Percentiles rank a stretch among this genome's conserved stretches.
Conservation (phyloP, 2,797 vertebrate species). For the Betta splendens region DNA sequence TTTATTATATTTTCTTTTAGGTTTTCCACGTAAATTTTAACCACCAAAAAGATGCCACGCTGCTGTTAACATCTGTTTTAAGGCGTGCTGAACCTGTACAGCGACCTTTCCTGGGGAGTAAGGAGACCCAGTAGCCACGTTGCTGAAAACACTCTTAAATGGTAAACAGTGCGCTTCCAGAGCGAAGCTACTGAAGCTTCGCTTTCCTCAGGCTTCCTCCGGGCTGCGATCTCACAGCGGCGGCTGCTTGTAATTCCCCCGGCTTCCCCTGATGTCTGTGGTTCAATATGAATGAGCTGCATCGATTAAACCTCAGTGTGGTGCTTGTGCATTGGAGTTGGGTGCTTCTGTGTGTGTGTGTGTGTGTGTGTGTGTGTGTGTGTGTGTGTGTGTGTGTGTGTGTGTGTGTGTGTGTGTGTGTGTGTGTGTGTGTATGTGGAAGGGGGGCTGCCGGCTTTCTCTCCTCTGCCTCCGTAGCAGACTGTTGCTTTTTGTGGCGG, state of each 20-base stretch:
- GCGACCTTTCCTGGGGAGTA: constrained; percentile 7
- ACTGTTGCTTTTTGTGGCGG: constrained; percentile 59
- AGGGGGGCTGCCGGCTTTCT: constrained; percentile 40
- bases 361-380: constrained; percentile 24
- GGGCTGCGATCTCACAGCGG: constrained; percentile 64
- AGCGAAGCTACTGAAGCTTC: constrained; percentile 33
- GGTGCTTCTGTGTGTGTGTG: constrained; percentile 29
- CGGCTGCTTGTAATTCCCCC: constrained; percentile 75
- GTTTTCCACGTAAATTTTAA: background rate
- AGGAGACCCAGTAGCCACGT: constrained; percentile 26
- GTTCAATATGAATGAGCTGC: constrained; percentile 79
- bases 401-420: constrained; percentile 10
- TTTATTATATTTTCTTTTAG: no score
- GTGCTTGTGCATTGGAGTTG: constrained; percentile 37
- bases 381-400: constrained; percentile 15
- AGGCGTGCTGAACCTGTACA: background rate
- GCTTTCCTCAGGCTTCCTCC: constrained; percentile 57
- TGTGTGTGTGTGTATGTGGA: background rate
- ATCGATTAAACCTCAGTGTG: constrained; percentile 73
- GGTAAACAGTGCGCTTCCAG: constrained; percentile 46
- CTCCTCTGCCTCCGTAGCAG: constrained; percentile 47
- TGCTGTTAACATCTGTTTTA: background rate
- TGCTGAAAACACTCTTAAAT: constrained; percentile 16
- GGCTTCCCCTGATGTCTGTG: constrained; percentile 73
- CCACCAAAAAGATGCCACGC: background rate